These are phyloP conservation scores for Cerastoderma edule DNA, from an alignment of 2,888 invertebrate genomes.

Conservation along the genomic window DNA sequence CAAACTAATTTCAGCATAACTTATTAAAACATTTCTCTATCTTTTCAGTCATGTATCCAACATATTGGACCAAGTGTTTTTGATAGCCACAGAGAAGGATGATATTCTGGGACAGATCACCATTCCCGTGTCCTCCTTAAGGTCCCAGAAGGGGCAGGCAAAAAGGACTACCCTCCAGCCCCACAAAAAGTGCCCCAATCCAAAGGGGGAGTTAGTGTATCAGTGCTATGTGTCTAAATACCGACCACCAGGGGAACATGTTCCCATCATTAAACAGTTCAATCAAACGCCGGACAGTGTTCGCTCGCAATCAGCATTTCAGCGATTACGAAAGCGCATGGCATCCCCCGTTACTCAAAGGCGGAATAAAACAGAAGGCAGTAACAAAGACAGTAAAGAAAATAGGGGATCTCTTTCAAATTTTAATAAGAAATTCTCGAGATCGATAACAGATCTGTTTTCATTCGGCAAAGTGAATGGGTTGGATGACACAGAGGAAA, in stretches of 20 bases:
- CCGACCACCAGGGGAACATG: conserved; percentile 56
- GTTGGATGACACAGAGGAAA: conserved; percentile 53
- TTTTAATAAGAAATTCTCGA: conserved; percentile 77
- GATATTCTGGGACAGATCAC: conserved; percentile 79
- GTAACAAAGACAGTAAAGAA: conserved; percentile 47
- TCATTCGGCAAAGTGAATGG: conserved; percentile 66
- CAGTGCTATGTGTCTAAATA: conserved; percentile 80
- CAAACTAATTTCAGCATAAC: too few species aligned
- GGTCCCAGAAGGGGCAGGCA: conserved; percentile 68
- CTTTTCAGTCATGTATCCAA: conserved; percentile 73
- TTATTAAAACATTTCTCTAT: conserved; percentile 17
- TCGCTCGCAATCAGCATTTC: conserved; percentile 57
- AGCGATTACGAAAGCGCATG: conserved; percentile 56
- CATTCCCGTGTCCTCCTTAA: conserved; percentile 74
- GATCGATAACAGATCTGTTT: conserved; percentile 78
- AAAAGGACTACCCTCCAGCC: conserved; percentile 73
- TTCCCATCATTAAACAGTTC: conserved; percentile 48
- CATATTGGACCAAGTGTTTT: conserved; percentile 74
- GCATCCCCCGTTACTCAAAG: conserved; percentile 55
- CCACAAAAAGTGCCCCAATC: conserved; percentile 80
- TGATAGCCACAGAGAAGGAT: conserved; percentile 80
- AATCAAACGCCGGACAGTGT: conserved; percentile 39
- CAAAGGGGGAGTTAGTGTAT: conserved; percentile 79
- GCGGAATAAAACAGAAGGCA: conserved; percentile 42
- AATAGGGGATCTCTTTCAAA: conserved; percentile 64